phyloP scores from a whole-genome alignment of 2,888 invertebrate species.

The Protula sp. region DNA sequence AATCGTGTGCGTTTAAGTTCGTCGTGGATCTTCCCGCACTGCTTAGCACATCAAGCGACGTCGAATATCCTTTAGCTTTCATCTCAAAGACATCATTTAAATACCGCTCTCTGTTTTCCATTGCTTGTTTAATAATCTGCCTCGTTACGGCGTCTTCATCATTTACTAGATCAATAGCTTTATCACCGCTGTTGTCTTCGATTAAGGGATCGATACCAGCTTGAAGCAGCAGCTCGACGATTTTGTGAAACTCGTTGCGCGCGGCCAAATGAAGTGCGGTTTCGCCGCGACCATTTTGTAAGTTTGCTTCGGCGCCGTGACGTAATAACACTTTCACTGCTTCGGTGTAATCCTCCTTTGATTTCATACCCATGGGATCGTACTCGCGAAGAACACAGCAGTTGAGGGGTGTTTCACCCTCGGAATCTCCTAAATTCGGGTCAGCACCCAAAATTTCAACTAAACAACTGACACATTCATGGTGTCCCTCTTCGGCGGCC shows the following conservation, averaged over 20 bases:
- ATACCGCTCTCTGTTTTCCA: conserved; percentile 19
- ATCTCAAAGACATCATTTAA: conserved; percentile 22
- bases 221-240: conserved; percentile 21
- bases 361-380: conserved; percentile 27
- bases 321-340: conserved; percentile 22
- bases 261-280: conserved; percentile 27
- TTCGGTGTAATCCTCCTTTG: conserved; percentile 28
- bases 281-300: conserved; percentile 24
- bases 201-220: conserved; percentile 22
- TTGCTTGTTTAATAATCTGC: conserved; percentile 22
- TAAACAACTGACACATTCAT: conserved; percentile 18
- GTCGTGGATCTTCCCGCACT: background rate
- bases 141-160: conserved; percentile 24
- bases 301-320: conserved; percentile 22
- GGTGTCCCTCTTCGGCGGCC: conserved; percentile 26
- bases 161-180: conserved; percentile 23
- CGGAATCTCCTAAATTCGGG: conserved; percentile 21
- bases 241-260: conserved; percentile 28
- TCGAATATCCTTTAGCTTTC: conserved; percentile 20
- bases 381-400: conserved; percentile 21
- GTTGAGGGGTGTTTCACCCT: conserved; percentile 26
- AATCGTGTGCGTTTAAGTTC: background rate
- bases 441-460: conserved; percentile 23
- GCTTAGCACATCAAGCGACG: conserved; percentile 3
- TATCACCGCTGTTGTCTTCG: conserved; percentile 22